Conservation (phyloP, 2,797 vertebrate genomes). For the Carduelis carduelis region DNA sequence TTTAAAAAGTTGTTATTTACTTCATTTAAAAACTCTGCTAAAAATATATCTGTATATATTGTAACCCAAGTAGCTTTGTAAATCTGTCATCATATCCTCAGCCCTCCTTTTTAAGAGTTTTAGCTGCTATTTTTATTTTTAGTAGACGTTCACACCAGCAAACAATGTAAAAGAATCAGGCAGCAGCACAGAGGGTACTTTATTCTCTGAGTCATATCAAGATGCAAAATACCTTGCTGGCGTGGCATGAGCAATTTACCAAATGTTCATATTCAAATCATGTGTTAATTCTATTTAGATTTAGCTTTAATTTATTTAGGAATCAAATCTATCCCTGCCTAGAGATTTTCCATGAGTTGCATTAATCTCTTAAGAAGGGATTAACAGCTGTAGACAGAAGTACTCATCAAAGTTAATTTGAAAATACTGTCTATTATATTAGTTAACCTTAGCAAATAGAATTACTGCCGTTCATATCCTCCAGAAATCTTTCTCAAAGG, state of each 20-base stretch:
- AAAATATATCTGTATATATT: not conserved
- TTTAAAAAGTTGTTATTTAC: not conserved
- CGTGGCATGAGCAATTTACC: not conserved
- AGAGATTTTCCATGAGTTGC: constrained; percentile 34
- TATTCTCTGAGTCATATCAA: not conserved
- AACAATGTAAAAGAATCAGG: not conserved
- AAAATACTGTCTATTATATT: constrained; percentile 32
- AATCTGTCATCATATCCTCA: not conserved
- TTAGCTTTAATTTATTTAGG: constrained; percentile 52
- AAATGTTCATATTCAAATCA: not conserved
- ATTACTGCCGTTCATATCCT: not conserved
- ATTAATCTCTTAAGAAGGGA: constrained; percentile 59
- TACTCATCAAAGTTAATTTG: constrained; percentile 56
- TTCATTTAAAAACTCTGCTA: not conserved
- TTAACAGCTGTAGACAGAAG: constrained; percentile 59
- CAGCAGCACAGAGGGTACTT: not conserved
- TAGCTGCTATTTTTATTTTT: not conserved
- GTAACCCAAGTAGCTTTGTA: not conserved
- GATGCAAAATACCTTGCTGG: not conserved
- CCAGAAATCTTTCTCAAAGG: not conserved
- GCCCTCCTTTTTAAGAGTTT: not conserved
- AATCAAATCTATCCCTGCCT: constrained; percentile 16
- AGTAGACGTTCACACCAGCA: not conserved
- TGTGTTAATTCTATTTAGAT: constrained; percentile 34
- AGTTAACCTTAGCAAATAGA: not conserved